Conservation (phyloP, 2,113 vertebrate genomes). For the Piliocolobus tephrosceles region DNA sequence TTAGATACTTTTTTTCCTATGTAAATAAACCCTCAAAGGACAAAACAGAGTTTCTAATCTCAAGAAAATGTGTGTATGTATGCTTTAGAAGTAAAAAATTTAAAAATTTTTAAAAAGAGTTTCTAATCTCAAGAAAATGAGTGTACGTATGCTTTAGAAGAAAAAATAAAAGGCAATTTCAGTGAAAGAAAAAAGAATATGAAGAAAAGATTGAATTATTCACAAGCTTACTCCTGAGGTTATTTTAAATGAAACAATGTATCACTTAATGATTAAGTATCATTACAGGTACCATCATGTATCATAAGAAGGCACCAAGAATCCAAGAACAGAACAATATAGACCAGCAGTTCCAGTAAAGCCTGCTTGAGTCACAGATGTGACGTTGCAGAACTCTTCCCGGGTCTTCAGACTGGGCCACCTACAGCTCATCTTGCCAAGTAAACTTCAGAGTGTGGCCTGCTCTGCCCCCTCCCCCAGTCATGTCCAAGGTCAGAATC, state of each 20-base stretch:
- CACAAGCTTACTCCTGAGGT: background rate
- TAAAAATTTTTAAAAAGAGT: background rate
- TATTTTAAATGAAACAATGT: background rate
- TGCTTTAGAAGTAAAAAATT: background rate
- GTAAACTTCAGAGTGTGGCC: background rate
- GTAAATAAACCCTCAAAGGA: background rate
- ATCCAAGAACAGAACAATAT: rapidly evolving
- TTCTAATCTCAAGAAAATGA: background rate
- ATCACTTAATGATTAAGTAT: background rate
- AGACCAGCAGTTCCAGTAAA: background rate
- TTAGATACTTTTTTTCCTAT: background rate
- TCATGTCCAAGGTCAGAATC: slow-evolving; percentile 46
- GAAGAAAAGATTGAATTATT: background rate
- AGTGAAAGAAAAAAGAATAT: background rate
- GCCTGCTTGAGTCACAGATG: rapidly evolving
- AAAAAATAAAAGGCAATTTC: background rate
- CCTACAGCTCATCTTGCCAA: background rate
- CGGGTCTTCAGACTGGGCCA: background rate
- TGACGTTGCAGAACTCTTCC: background rate
- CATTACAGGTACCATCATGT: background rate
- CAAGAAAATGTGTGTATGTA: background rate
- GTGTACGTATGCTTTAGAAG: background rate
- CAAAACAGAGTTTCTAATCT: background rate
- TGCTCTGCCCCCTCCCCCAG: background rate
- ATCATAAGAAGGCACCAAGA: too few species aligned